Evolutionary conservation across 2,113 vertebrate species (phyloP).

Genomic region (Phaethornis superciliosus): DNA sequence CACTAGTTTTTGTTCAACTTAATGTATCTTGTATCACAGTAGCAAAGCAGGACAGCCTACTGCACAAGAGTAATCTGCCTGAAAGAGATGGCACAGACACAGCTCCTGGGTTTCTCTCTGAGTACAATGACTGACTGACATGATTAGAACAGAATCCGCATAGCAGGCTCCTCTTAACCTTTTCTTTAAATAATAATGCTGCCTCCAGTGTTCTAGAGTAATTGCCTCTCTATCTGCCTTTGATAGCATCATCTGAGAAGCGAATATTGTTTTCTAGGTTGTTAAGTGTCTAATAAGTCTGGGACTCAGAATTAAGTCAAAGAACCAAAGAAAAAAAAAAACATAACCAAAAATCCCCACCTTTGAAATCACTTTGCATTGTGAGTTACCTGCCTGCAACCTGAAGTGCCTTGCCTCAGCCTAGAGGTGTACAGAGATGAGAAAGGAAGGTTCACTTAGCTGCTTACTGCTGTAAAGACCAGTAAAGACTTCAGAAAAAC

Average conservation of each 20-base stretch:
- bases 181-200: neutral
- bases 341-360: neutral
- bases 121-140: neutral
- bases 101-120: neutral
- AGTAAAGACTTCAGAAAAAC: neutral
- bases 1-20: neutral
- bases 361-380: neutral
- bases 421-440: neutral
- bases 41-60: neutral
- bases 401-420: neutral
- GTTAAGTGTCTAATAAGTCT: neutral
- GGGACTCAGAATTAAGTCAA: neutral
- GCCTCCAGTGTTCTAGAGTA: neutral
- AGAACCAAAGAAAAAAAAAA: neutral
- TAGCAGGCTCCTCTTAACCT: neutral
- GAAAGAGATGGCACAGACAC: neutral
- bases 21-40: neutral
- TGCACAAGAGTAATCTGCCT: neutral
- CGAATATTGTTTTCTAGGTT: neutral
- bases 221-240: slow-evolving; percentile 1
- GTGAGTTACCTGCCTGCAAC: neutral
- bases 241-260: neutral
- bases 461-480: neutral
- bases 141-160: neutral
- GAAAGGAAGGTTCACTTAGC: neutral